phyloP scores from a whole-genome alignment of 2,797 vertebrate genomes.

The Phoebastria nigripes region DNA sequence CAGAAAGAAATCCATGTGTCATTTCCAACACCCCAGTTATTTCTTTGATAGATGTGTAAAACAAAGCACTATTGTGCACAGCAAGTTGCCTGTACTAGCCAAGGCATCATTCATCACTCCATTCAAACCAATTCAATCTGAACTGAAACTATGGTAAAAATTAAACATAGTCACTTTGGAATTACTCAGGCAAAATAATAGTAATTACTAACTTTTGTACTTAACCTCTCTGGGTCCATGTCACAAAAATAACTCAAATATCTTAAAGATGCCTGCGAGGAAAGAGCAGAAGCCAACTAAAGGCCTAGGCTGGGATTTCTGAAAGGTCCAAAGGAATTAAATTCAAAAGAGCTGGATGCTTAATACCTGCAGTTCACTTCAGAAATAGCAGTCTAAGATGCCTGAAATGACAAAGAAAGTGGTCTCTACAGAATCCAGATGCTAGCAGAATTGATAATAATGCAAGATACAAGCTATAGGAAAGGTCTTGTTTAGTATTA shows the following conservation, averaged over 20 bases:
- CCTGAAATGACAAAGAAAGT: neutral
- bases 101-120: neutral
- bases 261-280: neutral
- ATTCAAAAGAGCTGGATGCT: neutral
- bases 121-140: neutral
- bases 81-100: neutral
- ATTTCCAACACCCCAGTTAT: slow-evolving; percentile 42
- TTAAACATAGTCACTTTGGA: neutral
- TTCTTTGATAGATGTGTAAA: slow-evolving; percentile 52
- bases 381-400: neutral
- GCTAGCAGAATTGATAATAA: neutral
- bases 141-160: neutral
- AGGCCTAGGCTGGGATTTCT: neutral
- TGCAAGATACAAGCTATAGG: neutral
- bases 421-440: neutral
- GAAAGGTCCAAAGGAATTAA: neutral
- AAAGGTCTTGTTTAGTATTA: neutral
- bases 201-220: neutral
- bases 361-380: neutral
- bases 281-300: neutral
- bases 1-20: slow-evolving; percentile 44
- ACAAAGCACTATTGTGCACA: slow-evolving; percentile 12
- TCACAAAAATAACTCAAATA: neutral
- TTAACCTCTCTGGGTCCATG: neutral
- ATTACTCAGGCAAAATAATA: slow-evolving; percentile 5